Evolutionary conservation across 64 coral and sea anemone genomes (phyloP), one percentile per base, ranked within the genome.

Genomic region (Actinia tenebrosa): DNA sequence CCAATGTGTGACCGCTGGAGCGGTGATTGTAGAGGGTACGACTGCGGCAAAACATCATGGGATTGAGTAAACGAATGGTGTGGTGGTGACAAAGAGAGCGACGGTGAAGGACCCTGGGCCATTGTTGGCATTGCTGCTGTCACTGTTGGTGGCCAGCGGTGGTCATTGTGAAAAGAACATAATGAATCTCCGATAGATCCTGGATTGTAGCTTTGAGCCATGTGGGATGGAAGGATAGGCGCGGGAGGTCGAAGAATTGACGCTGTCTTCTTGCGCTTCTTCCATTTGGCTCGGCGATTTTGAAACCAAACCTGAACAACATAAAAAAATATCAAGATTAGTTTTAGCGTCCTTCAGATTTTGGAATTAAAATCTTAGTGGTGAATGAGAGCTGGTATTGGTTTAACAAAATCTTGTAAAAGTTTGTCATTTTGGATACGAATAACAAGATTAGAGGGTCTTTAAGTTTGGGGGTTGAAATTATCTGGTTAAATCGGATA

Each of bases 241-340:
- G 96, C 93, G 3, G 96, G 96, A 62, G 96, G 96, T 3, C 96
- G 96, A 17, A 98, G 93, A 80, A 98, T 94, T 2, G 96, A 89
- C 10, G 96, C 93, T 0, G 92, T 98, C 96, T 98, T 98, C 90
- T 98, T 98, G 11, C 96, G 96, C 68, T 98, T 98, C 84, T 98
- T 98, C 96, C 96, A 98, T 88, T 98, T 98, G 16, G 96, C 96
- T 27, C 96, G 89, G 52, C 96, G 93, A 87, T 98, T 98, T 86
- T 98, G 96, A 89, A 98, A 98, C 96, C 96, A 98, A 19, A 98
- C 96, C 96, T 98, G 62, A 19, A 66, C n/a, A 5, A 66, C 2
- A 66, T 9, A 25, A 9, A 10, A 66, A 66, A 66, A 66, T 66
- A 66, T 23, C 7, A 66, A 66, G 63, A 66, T 66, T 66, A 66